Evolutionary conservation across 1,140 invertebrate genomes (phyloP).

Genomic region (Scylla paramamosain): DNA sequence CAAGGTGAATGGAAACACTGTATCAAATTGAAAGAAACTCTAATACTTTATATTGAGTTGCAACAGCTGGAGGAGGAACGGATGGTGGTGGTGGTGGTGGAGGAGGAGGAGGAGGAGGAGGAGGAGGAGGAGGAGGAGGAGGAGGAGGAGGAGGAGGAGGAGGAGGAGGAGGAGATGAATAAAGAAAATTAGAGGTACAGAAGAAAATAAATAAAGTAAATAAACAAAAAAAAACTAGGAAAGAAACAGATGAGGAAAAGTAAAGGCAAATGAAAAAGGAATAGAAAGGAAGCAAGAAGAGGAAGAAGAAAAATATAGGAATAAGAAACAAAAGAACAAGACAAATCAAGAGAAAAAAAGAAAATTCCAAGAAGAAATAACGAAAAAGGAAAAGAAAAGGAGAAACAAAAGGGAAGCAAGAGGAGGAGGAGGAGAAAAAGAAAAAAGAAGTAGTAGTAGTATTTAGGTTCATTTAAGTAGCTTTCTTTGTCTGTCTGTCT

Average conservation of each 20-base stretch:
- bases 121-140: not conserved
- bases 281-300: not conserved
- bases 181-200: too few species aligned
- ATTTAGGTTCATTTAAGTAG: too few species aligned
- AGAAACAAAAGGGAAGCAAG: too few species aligned
- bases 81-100: not conserved
- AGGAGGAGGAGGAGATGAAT: not conserved
- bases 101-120: not conserved
- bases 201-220: too few species aligned
- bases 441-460: too few species aligned
- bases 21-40: too few species aligned
- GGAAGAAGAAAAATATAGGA: not conserved
- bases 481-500: too few species aligned
- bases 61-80: not conserved
- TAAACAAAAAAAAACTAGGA: not conserved
- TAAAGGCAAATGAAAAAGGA: not conserved
- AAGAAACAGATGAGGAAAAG: too few species aligned
- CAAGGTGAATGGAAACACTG: not conserved
- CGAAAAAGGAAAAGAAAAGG: too few species aligned
- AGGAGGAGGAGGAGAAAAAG: too few species aligned
- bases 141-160: not conserved
- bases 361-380: too few species aligned
- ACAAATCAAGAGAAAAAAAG: not conserved
- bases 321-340: not conserved
- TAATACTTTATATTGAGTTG: too few species aligned